Evolutionary conservation across 2,113 vertebrate genomes (phyloP).

Genomic region (Tapirus terrestris): DNA sequence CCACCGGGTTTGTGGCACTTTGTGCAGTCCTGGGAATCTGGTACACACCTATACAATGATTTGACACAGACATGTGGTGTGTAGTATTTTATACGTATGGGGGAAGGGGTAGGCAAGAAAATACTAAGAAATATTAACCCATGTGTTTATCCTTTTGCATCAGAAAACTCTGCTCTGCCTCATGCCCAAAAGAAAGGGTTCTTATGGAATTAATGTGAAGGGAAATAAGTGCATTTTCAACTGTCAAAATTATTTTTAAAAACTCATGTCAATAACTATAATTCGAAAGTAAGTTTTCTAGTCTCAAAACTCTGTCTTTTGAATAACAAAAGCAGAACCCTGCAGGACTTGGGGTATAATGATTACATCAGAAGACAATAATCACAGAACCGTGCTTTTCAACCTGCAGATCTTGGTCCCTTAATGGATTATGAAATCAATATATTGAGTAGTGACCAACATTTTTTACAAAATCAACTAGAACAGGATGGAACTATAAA

Average conservation of each 20-base stretch:
- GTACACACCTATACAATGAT: too few relatives aligned
- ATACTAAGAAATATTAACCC: background rate
- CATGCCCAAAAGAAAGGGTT: background rate
- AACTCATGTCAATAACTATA: background rate
- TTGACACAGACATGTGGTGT: too few relatives aligned
- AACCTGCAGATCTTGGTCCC: background rate
- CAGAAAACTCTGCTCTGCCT: background rate
- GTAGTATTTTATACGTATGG: too few relatives aligned
- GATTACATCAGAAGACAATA: background rate
- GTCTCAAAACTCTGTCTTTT: background rate
- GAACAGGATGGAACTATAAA: background rate
- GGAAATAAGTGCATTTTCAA: background rate
- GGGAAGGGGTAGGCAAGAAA: background rate
- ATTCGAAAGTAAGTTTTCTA: background rate
- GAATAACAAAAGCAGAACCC: background rate
- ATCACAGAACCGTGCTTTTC: background rate
- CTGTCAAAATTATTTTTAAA: background rate
- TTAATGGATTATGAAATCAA: background rate
- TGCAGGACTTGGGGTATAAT: background rate
- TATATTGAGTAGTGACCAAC: too few relatives aligned
- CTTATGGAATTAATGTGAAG: background rate
- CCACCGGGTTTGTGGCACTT: too few relatives aligned
- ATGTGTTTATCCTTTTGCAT: background rate
- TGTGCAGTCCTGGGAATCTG: too few relatives aligned
- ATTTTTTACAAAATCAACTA: background rate